Percentiles rank a stretch among this genome's conserved stretches.
Conservation (phyloP, 2,888 invertebrate genomes). For the Leptarthrus brevirostris region DNA sequence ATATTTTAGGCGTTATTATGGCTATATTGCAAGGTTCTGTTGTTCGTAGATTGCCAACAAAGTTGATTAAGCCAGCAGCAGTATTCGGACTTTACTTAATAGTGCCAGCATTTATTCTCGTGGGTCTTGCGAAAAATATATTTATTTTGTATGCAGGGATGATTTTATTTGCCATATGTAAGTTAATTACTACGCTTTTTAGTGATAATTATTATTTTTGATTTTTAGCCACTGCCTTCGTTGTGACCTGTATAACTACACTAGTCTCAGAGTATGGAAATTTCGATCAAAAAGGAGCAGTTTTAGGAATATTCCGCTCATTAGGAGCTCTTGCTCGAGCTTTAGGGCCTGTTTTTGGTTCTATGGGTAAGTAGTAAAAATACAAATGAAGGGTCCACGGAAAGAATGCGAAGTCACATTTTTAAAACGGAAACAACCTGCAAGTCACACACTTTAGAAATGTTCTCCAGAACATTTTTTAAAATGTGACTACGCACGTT, state of each 20-base stretch:
- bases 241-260: conserved; percentile 95
- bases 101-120: conserved; percentile 85
- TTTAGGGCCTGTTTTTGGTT: conserved; percentile 88
- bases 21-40: conserved; percentile 89
- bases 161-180: conserved; percentile 89
- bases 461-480: no score
- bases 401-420: no score
- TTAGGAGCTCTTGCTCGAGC: conserved; percentile 94
- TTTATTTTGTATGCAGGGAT: conserved; percentile 83
- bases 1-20: conserved; percentile 83
- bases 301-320: conserved; percentile 93
- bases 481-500: no score
- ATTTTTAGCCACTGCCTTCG: conserved; percentile 83
- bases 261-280: conserved; percentile 87
- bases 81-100: conserved; percentile 83
- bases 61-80: conserved; percentile 78
- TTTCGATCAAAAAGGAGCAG: conserved; percentile 87
- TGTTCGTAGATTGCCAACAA: conserved; percentile 81
- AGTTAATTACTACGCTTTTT: conserved; percentile 69
- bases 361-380: conserved; percentile 72
- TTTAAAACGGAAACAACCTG: no score
- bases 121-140: conserved; percentile 77
- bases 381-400: no score
- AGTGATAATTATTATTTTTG: background rate
- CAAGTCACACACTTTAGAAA: no score